Conservation (phyloP, 2,797 vertebrate species). For the Megaceryle alcyon region DNA sequence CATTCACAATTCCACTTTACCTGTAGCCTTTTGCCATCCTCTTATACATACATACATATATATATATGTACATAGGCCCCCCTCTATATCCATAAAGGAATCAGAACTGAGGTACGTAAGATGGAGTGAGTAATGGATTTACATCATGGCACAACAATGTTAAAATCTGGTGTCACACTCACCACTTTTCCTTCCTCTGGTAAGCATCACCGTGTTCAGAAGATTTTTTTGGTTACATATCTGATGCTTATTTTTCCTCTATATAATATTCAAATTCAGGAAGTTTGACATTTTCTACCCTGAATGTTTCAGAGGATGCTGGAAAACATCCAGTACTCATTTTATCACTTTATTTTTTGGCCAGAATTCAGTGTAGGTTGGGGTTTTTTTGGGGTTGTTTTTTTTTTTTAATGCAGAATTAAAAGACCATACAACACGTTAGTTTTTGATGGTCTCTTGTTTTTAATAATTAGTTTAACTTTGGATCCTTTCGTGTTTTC, state of each 20-base stretch:
- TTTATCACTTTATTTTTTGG: slow-evolving; percentile 47
- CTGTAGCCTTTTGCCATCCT: background rate
- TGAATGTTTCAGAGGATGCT: slow-evolving; percentile 42
- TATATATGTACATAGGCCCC: background rate
- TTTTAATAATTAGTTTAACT: slow-evolving; percentile 30
- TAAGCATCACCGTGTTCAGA: background rate
- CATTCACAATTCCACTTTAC: background rate
- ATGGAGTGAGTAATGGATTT: background rate
- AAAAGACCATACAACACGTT: slow-evolving; percentile 19
- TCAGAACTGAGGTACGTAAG: background rate
- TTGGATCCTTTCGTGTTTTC: background rate
- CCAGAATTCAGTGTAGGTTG: slow-evolving; percentile 19
- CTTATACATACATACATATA: background rate
- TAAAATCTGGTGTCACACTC: background rate
- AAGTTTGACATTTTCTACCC: slow-evolving; percentile 52
- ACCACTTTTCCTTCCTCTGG: background rate
- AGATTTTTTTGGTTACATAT: background rate
- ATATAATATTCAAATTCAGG: slow-evolving; percentile 19
- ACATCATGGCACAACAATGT: background rate
- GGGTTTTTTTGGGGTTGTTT: too few species aligned
- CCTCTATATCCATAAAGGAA: background rate
- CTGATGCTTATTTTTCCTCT: slow-evolving; percentile 13
- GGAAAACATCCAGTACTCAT: slow-evolving; percentile 61
- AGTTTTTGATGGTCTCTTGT: slow-evolving; percentile 3
- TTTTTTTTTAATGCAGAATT: background rate